Base-by-base conservation (phyloP, 1,140 invertebrate species). In the Hycleus cichorii region DNA sequence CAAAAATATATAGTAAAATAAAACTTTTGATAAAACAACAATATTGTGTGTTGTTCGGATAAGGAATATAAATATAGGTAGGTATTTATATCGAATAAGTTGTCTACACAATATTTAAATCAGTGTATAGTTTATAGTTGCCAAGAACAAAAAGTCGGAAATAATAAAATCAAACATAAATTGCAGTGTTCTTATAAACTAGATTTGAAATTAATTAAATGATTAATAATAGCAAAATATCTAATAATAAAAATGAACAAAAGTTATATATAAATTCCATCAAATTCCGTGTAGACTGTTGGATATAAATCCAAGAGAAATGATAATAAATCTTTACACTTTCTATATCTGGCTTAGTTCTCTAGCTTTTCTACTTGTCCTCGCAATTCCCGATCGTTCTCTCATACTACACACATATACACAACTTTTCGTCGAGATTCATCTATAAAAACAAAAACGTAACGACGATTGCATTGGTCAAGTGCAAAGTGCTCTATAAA, bases 251-350 rank as follows among this genome's bases (percentile, higher is more conserved):
- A 32, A 32, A 32, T 32, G 32, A 32, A 32, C 32, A 7, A 32
- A 32, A 32, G 4, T 32, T 32, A 5, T 1, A 32, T 32, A 70
- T 70, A 67, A 65, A 59, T 64, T 67, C 60, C 64, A 69, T 69
- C 60, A 66, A 58, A 54, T 70, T 66, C 63, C 52, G 57, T 49
- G 44, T 62, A 62, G 59, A 58, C 59, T 65, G 54, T 47, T 59
- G 58, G 58, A 67, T 66, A 64, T 68, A 70, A 71, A 69, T 67
- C 65, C 66, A 46, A 54, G 47, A 60, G 68, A 71, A 69, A 71
- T 70, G 67, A 70, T 65, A 65, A 71, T 70, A 70, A 70, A 71
- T 70, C 67, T 67, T 64, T 62, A 43, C 64, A 62, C 63, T 69
- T 62, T 65, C 62, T 68, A 56, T 66, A 64, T 66, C 60, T 66